Evolutionary conservation across 2,888 invertebrate genomes (phyloP).

Genomic region (Diarsia mendica): DNA sequence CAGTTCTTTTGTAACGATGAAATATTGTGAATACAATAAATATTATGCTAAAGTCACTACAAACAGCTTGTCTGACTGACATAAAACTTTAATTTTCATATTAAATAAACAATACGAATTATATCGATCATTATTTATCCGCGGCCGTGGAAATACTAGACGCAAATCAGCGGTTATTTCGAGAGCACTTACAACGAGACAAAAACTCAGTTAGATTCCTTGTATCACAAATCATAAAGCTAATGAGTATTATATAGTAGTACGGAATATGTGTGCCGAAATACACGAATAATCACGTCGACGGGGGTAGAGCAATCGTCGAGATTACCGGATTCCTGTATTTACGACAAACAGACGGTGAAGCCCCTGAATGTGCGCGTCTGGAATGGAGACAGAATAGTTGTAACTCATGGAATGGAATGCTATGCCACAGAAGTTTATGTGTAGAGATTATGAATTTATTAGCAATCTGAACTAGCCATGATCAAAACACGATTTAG

Average conservation of each 20-base stretch:
- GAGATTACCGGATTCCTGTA: background rate
- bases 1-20: background rate
- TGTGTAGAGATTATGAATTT: background rate
- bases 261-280: slow-evolving; percentile 20
- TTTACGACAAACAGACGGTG: slow-evolving; percentile 23
- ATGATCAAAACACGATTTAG: background rate
- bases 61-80: slow-evolving; percentile 7
- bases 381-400: background rate
- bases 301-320: slow-evolving; percentile 9
- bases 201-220: slow-evolving; percentile 22
- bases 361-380: background rate
- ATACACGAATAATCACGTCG: slow-evolving; percentile 1
- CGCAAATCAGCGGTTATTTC: slow-evolving; percentile 33
- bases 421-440: background rate
- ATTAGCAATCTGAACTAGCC: background rate
- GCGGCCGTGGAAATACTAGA: background rate
- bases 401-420: background rate
- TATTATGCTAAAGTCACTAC: background rate
- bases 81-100: background rate
- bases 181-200: slow-evolving; percentile 27
- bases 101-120: slow-evolving; percentile 4
- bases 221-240: slow-evolving; percentile 39
- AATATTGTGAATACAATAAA: slow-evolving; percentile 2
- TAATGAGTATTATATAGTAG: too few species aligned
- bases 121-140: slow-evolving; percentile 12